Evolutionary conservation across 2,888 invertebrate genomes (phyloP).

Genomic region (Netelia fuscicornis): DNA sequence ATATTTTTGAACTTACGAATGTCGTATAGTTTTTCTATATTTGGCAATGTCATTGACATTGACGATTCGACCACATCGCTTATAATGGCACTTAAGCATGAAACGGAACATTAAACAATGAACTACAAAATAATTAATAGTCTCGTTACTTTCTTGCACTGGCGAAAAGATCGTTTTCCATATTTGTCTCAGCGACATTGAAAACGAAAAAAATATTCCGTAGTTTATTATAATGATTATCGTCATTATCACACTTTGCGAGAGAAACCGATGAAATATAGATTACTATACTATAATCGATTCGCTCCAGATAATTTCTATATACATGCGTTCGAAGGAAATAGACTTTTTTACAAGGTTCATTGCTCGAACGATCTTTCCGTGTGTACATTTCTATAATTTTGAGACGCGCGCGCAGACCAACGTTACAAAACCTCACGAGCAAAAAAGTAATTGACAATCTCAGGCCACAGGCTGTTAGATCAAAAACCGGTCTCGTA

Average conservation of each 20-base stretch:
- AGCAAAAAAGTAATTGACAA: neutral
- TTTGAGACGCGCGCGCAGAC: neutral
- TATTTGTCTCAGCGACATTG: neutral
- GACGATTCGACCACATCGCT: neutral
- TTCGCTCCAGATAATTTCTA: neutral
- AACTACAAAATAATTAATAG: constrained; percentile 24
- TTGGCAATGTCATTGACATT: constrained; percentile 4
- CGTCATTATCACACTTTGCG: constrained; percentile 30
- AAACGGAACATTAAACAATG: neutral
- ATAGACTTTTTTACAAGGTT: neutral
- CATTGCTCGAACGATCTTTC: constrained; percentile 21
- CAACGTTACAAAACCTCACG: neutral
- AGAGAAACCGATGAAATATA: constrained; percentile 15
- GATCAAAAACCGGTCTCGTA: constrained; percentile 1
- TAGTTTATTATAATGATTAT: neutral
- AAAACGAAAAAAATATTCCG: too few species aligned
- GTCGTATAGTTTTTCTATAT: neutral
- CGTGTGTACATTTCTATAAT: neutral
- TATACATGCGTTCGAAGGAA: constrained; percentile 7
- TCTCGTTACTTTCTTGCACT: constrained; percentile 3
- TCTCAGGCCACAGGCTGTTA: neutral
- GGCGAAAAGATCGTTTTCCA: neutral
- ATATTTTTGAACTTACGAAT: neutral
- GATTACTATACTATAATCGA: neutral
- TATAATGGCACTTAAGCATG: too few species aligned